These are phyloP conservation scores for Serinus canaria DNA, from an alignment of 2,113 vertebrate species.

Conservation along the genomic window DNA sequence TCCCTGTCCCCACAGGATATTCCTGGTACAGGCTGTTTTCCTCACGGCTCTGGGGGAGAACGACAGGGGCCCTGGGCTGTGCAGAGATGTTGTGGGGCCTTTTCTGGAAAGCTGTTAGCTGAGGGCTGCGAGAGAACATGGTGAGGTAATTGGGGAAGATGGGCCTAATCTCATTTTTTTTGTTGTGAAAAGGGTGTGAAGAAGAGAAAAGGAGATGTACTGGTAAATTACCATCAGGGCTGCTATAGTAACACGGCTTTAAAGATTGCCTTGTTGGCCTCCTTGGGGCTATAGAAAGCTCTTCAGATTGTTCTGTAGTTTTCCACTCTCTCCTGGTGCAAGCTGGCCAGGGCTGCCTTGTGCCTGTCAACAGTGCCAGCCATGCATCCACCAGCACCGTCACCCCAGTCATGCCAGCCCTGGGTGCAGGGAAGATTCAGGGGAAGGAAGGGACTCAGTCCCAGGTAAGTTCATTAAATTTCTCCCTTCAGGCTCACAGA, in stretches of 20 bases:
- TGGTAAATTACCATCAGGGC: slow-evolving; percentile 56
- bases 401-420: neutral
- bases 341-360: neutral
- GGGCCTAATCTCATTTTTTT: slow-evolving; percentile 49
- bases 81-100: neutral
- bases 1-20: neutral
- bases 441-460: neutral
- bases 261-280: slow-evolving; percentile 32
- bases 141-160: slow-evolving; percentile 25
- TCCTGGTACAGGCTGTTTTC: neutral
- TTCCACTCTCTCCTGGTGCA: slow-evolving; percentile 27
- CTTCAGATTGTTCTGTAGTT: slow-evolving; percentile 39
- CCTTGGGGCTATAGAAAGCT: slow-evolving; percentile 46
- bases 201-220: slow-evolving; percentile 51
- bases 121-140: neutral
- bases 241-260: slow-evolving; percentile 66
- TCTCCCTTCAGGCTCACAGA: neutral
- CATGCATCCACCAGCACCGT: neutral
- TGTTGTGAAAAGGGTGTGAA: slow-evolving; percentile 40
- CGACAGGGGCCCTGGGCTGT: accelerated
- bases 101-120: neutral
- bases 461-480: no score
- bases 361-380: neutral
- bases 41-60: accelerated
- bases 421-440: neutral